A percentile compares a stretch with the other conserved stretches of the same genome.
phyloP scores from a whole-genome alignment of 2,797 vertebrate genomes.

The Squalus acanthias region DNA sequence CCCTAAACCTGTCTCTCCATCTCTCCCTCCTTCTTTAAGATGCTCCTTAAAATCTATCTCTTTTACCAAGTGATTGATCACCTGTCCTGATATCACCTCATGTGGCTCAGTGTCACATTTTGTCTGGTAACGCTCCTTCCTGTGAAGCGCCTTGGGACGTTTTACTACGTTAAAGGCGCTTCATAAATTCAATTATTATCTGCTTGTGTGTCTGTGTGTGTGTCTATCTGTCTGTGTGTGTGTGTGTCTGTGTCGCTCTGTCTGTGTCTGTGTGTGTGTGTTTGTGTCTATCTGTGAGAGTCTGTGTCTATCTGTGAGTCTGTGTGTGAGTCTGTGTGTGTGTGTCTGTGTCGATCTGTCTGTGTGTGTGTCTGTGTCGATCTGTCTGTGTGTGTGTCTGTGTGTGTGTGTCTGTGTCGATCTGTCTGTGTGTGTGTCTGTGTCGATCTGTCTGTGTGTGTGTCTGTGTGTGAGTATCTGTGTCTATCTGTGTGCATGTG shows the following conservation, averaged over 20 bases:
- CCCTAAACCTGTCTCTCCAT: not conserved
- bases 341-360: no score
- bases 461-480: not conserved
- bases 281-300: no score
- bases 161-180: not conserved
- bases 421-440: no score
- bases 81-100: not conserved
- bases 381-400: no score
- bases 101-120: not conserved
- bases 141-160: not conserved
- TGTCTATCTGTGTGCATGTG: not conserved
- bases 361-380: no score
- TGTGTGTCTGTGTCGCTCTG: no score
- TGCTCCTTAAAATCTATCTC: not conserved
- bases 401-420: no score
- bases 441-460: not conserved
- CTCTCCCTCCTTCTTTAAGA: not conserved
- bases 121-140: not conserved
- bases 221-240: not conserved
- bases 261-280: not conserved
- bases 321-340: not conserved
- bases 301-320: not conserved
- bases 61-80: not conserved
- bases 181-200: not conserved
- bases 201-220: not conserved